These are phyloP conservation scores for Epinotia bilunana DNA, from an alignment of 2,888 invertebrate species.

Conservation along the genomic window DNA sequence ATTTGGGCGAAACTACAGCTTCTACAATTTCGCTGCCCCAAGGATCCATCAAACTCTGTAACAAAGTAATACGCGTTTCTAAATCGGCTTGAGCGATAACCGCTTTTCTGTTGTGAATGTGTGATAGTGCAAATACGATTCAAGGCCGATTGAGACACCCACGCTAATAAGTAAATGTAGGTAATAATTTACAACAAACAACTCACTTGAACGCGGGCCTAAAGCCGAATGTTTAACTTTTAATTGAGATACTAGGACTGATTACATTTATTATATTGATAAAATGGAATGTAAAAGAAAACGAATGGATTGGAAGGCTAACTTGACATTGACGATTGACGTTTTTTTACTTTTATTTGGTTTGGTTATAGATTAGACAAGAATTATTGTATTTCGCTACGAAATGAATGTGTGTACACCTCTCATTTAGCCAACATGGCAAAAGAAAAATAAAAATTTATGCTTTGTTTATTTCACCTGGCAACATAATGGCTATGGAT, in stretches of 20 bases:
- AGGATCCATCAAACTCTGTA: conserved; percentile 81
- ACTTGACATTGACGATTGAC: conserved; percentile 43
- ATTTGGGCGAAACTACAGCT: conserved; percentile 64
- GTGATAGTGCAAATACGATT: conserved; percentile 14
- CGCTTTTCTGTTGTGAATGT: conserved; percentile 11
- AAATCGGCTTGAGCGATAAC: conserved; percentile 25
- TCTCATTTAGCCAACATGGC: conserved; percentile 21
- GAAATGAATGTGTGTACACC: neutral
- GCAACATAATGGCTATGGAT: conserved; percentile 12
- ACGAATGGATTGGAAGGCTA: conserved; percentile 26
- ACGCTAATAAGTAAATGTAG: conserved; percentile 17
- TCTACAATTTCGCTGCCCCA: conserved; percentile 71
- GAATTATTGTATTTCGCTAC: neutral
- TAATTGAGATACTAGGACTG: conserved; percentile 10
- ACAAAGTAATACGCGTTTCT: conserved; percentile 41
- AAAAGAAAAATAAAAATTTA: neutral
- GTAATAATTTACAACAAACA: neutral
- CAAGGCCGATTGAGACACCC: conserved; percentile 41
- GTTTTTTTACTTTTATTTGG: conserved; percentile 14
- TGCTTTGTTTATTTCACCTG: neutral
- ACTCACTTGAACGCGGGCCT: conserved; percentile 39
- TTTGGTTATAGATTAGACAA: conserved; percentile 8
- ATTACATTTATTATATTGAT: conserved; percentile 25
- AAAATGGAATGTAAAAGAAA: conserved; percentile 42
- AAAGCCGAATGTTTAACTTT: conserved; percentile 36